Evolutionary conservation across 1,140 invertebrate genomes (phyloP).

Genomic region (Colletes gigas): DNA sequence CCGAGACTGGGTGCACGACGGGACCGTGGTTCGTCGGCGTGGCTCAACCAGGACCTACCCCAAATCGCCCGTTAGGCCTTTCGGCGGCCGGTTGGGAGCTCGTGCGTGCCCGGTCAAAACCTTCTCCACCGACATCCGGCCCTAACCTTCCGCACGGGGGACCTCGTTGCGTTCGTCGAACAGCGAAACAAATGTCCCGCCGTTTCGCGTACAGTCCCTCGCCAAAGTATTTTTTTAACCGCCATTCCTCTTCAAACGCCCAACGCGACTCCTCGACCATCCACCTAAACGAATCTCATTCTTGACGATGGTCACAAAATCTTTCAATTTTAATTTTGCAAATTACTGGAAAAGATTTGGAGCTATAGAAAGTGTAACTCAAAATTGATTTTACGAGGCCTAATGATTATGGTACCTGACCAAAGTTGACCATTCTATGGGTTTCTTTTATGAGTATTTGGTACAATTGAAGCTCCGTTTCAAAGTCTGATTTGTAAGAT

Average conservation of each 20-base stretch:
- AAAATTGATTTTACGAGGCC: too few relatives aligned
- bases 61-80: slow-evolving; percentile 74
- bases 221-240: slow-evolving; percentile 28
- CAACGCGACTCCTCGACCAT: too few relatives aligned
- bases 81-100: slow-evolving; percentile 47
- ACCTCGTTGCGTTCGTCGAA: slow-evolving; percentile 65
- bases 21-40: slow-evolving; percentile 17
- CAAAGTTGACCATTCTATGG: too few relatives aligned
- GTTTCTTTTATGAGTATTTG: too few relatives aligned
- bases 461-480: too few relatives aligned
- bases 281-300: too few relatives aligned
- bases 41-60: slow-evolving; percentile 73
- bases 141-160: slow-evolving; percentile 78
- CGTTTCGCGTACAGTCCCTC: slow-evolving; percentile 63
- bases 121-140: slow-evolving; percentile 69
- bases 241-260: not conserved
- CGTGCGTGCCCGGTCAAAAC: slow-evolving; percentile 68
- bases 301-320: too few relatives aligned
- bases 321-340: too few relatives aligned
- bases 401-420: too few relatives aligned
- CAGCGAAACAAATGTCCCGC: slow-evolving; percentile 71
- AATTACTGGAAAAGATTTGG: too few relatives aligned
- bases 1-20: slow-evolving; percentile 6
- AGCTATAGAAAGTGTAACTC: too few relatives aligned
- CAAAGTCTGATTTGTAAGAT: too few relatives aligned